These are phyloP conservation scores for Halictus rubicundus DNA, from an alignment of 1,140 invertebrate species.

Conservation along the genomic window DNA sequence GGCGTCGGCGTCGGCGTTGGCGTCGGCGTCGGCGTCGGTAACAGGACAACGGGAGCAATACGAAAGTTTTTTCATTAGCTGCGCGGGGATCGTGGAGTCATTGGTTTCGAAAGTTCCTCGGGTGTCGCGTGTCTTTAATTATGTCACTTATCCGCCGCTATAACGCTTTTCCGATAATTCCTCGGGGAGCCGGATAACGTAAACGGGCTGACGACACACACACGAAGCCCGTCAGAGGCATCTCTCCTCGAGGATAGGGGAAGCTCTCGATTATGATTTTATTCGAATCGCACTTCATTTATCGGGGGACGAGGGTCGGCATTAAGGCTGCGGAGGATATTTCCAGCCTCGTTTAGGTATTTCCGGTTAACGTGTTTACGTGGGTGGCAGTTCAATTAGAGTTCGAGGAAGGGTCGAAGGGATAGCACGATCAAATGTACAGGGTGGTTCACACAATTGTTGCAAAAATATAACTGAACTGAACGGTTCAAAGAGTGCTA, in stretches of 20 bases:
- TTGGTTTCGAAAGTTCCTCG: conserved; percentile 2
- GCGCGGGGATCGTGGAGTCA: neutral
- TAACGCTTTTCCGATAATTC: conserved; percentile 1
- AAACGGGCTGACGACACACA: neutral
- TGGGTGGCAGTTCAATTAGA: neutral
- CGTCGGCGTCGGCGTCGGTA: neutral
- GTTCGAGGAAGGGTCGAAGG: neutral
- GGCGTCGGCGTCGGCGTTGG: too few relatives aligned
- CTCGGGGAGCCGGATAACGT: neutral
- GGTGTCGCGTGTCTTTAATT: conserved; percentile 35
- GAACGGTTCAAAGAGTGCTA: too few relatives aligned
- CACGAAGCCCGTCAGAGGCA: neutral
- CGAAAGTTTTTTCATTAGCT: conserved; percentile 43
- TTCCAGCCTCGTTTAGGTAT: neutral
- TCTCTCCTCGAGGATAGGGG: neutral
- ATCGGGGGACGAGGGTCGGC: neutral
- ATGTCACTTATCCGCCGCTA: conserved; percentile 26
- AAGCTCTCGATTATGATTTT: neutral
- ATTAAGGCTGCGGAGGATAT: neutral
- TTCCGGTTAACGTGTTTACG: neutral
- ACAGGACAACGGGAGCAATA: neutral
- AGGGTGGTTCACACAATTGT: too few relatives aligned
- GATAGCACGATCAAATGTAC: neutral
- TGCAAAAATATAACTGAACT: too few relatives aligned
- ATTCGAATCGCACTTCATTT: neutral